These are phyloP conservation scores for Mizuhopecten yessoensis DNA, from an alignment of 1,140 invertebrate genomes.

Conservation along the genomic window DNA sequence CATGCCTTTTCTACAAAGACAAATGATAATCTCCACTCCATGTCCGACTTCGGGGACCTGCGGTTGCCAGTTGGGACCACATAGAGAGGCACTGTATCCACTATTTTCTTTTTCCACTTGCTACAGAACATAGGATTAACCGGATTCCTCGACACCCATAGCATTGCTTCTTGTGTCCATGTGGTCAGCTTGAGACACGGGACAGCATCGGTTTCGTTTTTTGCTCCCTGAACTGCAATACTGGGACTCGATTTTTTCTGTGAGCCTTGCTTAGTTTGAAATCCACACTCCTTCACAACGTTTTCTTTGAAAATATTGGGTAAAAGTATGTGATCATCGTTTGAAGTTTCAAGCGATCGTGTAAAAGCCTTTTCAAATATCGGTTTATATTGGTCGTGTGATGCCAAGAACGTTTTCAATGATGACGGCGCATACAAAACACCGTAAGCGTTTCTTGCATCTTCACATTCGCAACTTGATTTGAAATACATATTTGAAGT, in stretches of 20 bases:
- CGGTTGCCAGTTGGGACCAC: constrained; percentile 59
- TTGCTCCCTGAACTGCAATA: constrained; percentile 52
- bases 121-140: background rate
- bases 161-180: constrained; percentile 44
- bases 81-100: constrained; percentile 41
- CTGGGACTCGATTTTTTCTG: constrained; percentile 46
- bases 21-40: constrained; percentile 58
- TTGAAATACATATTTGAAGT: constrained; percentile 48
- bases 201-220: constrained; percentile 60
- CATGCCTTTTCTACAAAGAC: constrained; percentile 55
- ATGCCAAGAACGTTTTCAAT: background rate
- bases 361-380: constrained; percentile 53
- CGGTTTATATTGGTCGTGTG: background rate
- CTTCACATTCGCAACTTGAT: constrained; percentile 23
- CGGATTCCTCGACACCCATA: background rate
- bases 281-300: constrained; percentile 53
- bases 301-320: constrained; percentile 60
- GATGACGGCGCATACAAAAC: constrained; percentile 43
- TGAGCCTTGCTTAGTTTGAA: constrained; percentile 36
- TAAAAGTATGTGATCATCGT: constrained; percentile 46
- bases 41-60: background rate
- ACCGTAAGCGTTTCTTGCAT: constrained; percentile 43
- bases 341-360: background rate
- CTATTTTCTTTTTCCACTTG: constrained; percentile 14
- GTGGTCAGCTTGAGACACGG: constrained; percentile 47